Evolutionary conservation across 2,888 invertebrate species (phyloP).

Genomic region (Morinoia aosen): DNA sequence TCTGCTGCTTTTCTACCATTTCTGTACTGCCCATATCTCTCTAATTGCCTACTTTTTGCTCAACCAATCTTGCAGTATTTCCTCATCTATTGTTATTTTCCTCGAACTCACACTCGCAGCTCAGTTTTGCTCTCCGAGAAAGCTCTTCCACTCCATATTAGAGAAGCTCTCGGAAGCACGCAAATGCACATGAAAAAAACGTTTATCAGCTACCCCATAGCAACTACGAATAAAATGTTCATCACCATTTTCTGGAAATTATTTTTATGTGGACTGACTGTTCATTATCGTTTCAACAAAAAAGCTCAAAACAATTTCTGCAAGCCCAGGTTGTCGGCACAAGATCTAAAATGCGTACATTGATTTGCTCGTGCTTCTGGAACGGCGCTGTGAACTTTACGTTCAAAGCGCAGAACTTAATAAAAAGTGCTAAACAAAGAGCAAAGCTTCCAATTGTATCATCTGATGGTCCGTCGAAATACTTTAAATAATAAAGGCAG

Average conservation of each 20-base stretch:
- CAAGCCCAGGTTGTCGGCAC: not conserved
- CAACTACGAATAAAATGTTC: not conserved
- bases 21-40: too few species aligned
- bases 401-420: not conserved
- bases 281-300: not conserved
- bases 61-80: too few species aligned
- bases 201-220: not conserved
- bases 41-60: too few species aligned
- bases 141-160: not conserved
- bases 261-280: not conserved
- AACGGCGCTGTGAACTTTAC: not conserved
- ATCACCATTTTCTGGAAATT: not conserved
- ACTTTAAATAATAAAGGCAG: too few species aligned
- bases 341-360: not conserved
- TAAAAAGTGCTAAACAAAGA: not conserved
- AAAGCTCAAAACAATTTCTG: not conserved
- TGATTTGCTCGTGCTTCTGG: too few species aligned
- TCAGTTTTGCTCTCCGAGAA: not conserved
- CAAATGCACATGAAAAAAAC: not conserved
- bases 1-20: too few species aligned
- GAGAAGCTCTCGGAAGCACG: not conserved
- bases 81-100: not conserved
- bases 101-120: not conserved
- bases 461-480: not conserved
- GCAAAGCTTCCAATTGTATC: not conserved